phyloP scores from a whole-genome alignment of 2,797 vertebrate genomes.

The Clarias platycephalus region DNA sequence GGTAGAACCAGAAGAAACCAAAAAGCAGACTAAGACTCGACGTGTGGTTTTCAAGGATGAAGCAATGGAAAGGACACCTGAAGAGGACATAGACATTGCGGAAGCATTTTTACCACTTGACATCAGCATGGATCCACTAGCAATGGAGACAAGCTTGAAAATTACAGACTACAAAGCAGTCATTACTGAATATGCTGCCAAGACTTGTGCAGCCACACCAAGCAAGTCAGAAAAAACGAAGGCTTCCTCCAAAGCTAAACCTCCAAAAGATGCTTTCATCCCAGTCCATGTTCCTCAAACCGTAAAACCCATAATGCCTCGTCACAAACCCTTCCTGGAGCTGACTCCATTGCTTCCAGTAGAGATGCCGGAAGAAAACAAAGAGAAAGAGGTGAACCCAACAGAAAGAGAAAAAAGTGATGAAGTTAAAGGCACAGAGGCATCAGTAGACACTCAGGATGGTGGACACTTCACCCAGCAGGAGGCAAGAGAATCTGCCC shows the following conservation, averaged over 20 bases:
- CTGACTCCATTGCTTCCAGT: conserved; percentile 64
- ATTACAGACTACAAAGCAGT: conserved; percentile 28
- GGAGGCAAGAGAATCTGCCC: not conserved
- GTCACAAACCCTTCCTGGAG: conserved; percentile 65
- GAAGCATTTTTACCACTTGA: conserved; percentile 45
- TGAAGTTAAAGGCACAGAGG: not conserved
- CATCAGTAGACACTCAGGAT: not conserved
- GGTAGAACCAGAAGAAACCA: conserved; percentile 44
- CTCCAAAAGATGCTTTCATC: conserved; percentile 27
- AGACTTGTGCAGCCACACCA: not conserved
- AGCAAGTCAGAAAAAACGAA: conserved; percentile 39
- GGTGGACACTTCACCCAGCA: not conserved
- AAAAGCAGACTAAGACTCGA: conserved; percentile 29
- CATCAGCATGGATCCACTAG: conserved; percentile 21
- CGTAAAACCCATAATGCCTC: conserved; percentile 62
- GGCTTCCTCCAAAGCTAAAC: conserved; percentile 46
- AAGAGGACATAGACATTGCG: conserved; percentile 22
- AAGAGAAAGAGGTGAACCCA: not conserved
- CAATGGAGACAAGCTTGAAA: conserved; percentile 23
- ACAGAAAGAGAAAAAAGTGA: not conserved
- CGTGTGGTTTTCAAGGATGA: conserved; percentile 42
- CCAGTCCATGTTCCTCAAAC: conserved; percentile 31
- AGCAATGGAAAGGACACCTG: not conserved
- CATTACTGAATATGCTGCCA: conserved; percentile 13
- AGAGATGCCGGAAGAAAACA: conserved; percentile 48